Evolutionary conservation across 2,888 invertebrate species (phyloP), one percentile per base, ranked within the genome.

Genomic region (Perizoma affinitatum): DNA sequence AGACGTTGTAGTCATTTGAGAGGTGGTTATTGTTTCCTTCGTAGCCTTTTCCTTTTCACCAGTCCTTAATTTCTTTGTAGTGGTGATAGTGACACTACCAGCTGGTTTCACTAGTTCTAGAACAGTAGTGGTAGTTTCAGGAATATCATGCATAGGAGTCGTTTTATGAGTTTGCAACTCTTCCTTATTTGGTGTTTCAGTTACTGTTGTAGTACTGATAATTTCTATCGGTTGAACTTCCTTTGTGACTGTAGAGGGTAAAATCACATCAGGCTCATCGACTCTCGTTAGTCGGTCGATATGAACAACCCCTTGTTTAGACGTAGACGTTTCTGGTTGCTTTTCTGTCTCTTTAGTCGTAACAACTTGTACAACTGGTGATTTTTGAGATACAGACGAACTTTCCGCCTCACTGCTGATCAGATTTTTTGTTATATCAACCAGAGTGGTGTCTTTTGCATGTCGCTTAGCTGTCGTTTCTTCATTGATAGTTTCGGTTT

Each of bases 361-460:
- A 10, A 46, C 48, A 49, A 10, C 0, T 22, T 50, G 40, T 9
- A 54, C 45, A 1, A 44, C 33, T 50, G 46, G 40, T 10, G 64
- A 56, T 6, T 47, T 44, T 33, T 59, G 48, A 35, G 53, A 47
- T 34, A 52, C 44, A 6, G 50, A 41, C 5, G 71, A 69, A 38
- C 74, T 68, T 9, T 71, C 70, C 43, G 57, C 62, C 66, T 76
- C 78, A 67, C 69, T 74, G n/a, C 58, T 68, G 10, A 76, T 70
- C 8, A 77, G 49, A 54, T 56, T 69, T 43, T 69, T 69, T 7
- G 67, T 70, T 5, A 69, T 48, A 47, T 73, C 69, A 42, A 61
- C 33, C 10, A 70, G 34, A 51, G 60, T 60, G 5, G 48, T 58
- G 5, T 65, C 56, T 45, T 53, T 63, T 52, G 57, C 54, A 40